Evolutionary conservation across 2,113 vertebrate species (phyloP).

Genomic region (Peromyscus polionotus): DNA sequence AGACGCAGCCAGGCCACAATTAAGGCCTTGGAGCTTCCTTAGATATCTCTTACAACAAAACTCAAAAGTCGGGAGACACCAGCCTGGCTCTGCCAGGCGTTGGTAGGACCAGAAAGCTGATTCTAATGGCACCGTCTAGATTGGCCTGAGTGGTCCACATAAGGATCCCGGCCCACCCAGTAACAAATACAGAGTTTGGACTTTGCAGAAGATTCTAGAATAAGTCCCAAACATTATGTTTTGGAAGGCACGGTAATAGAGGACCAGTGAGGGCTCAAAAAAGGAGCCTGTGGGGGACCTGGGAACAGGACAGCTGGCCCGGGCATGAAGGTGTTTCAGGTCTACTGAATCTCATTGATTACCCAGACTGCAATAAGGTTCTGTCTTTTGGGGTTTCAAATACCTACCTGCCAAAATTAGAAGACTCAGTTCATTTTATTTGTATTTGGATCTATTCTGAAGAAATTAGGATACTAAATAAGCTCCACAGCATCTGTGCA

Average conservation of each 20-base stretch:
- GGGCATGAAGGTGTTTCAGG: neutral
- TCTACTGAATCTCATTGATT: neutral
- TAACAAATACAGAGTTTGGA: neutral
- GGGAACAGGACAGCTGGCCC: neutral
- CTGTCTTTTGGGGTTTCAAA: neutral
- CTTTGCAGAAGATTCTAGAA: conserved; percentile 32
- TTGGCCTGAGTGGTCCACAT: neutral
- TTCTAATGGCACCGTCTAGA: neutral
- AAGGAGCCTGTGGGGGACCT: neutral
- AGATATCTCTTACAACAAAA: neutral
- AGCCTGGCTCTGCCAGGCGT: neutral
- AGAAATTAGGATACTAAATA: neutral
- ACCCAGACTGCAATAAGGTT: neutral
- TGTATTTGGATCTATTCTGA: conserved; percentile 16
- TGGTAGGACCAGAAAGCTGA: neutral
- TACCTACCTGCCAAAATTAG: neutral
- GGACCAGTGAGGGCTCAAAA: neutral
- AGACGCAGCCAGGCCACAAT: neutral
- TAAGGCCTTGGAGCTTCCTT: neutral
- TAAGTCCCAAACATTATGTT: neutral
- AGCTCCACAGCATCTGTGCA: neutral
- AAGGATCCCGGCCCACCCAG: neutral
- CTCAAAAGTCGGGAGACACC: too few species aligned
- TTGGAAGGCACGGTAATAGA: neutral
- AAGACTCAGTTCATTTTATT: neutral